These are phyloP conservation scores for Fistularia tabacaria DNA, from an alignment of 2,797 vertebrate genomes.

Conservation along the genomic window DNA sequence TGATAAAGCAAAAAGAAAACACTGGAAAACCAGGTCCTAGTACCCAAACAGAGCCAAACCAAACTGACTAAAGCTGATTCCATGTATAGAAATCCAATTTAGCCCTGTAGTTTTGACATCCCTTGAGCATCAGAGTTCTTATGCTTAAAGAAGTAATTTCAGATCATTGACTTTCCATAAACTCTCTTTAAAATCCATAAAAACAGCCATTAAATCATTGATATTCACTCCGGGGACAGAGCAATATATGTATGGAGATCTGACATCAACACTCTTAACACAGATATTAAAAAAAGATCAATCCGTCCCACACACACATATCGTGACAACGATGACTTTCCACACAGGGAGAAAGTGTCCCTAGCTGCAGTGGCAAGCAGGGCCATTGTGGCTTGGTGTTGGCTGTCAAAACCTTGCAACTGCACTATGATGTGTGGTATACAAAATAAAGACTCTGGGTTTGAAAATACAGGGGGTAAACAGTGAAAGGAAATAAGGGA, in stretches of 20 bases:
- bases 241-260: slow-evolving; percentile 43
- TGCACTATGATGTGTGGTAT: slow-evolving; percentile 40
- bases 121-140: slow-evolving; percentile 6
- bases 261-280: slow-evolving; percentile 32
- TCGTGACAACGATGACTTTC: slow-evolving; percentile 38
- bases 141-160: slow-evolving; percentile 28
- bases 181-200: slow-evolving; percentile 53
- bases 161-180: slow-evolving; percentile 48
- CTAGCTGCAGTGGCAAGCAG: slow-evolving; percentile 28
- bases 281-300: slow-evolving; percentile 35
- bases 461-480: slow-evolving; percentile 24
- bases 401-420: slow-evolving; percentile 49
- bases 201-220: neutral
- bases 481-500: slow-evolving; percentile 27
- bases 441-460: slow-evolving; percentile 38
- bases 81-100: no score
- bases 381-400: slow-evolving; percentile 44
- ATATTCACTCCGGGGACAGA: slow-evolving; percentile 24
- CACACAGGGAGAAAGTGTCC: slow-evolving; percentile 28
- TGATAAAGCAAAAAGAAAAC: neutral
- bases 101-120: neutral
- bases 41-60: no score
- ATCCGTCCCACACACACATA: slow-evolving; percentile 32
- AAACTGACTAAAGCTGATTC: no score
- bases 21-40: neutral